These are phyloP conservation scores for Diabrotica balteata DNA, from an alignment of 2,888 invertebrate genomes.

Conservation along the genomic window DNA sequence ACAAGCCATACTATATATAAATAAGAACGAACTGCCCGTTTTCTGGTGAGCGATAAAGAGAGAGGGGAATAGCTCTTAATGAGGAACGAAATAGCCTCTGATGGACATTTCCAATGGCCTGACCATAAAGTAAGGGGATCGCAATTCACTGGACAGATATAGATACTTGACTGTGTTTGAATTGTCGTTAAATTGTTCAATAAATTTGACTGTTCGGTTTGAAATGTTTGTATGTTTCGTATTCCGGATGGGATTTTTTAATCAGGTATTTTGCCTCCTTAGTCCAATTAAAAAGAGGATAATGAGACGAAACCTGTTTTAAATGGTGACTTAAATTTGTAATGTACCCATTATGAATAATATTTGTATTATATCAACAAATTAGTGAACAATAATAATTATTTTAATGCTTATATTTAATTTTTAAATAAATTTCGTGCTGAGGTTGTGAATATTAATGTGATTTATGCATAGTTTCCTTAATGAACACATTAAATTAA, in stretches of 20 bases:
- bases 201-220: conserved; percentile 24
- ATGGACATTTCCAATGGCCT: conserved; percentile 71
- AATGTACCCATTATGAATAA: conserved; percentile 7
- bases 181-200: conserved; percentile 52
- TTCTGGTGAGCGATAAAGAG: conserved; percentile 57
- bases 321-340: conserved; percentile 8
- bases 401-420: conserved; percentile 1
- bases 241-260: conserved; percentile 19
- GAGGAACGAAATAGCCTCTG: conserved; percentile 69
- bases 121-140: conserved; percentile 53
- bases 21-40: conserved; percentile 8
- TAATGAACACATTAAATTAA: too few relatives aligned
- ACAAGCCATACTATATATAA: neutral
- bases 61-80: conserved; percentile 63
- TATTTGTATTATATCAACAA: conserved; percentile 1
- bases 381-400: conserved; percentile 4
- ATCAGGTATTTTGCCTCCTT: conserved; percentile 7
- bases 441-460: too few relatives aligned
- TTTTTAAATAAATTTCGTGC: too few relatives aligned
- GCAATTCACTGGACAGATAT: conserved; percentile 54
- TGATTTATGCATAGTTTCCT: too few relatives aligned
- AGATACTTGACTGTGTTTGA: conserved; percentile 56
- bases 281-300: conserved; percentile 7
- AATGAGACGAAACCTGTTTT: conserved; percentile 7
- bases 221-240: conserved; percentile 14